Evolutionary conservation across 2,113 vertebrate species (phyloP).

Genomic region (Lagenorhynchus albirostris): DNA sequence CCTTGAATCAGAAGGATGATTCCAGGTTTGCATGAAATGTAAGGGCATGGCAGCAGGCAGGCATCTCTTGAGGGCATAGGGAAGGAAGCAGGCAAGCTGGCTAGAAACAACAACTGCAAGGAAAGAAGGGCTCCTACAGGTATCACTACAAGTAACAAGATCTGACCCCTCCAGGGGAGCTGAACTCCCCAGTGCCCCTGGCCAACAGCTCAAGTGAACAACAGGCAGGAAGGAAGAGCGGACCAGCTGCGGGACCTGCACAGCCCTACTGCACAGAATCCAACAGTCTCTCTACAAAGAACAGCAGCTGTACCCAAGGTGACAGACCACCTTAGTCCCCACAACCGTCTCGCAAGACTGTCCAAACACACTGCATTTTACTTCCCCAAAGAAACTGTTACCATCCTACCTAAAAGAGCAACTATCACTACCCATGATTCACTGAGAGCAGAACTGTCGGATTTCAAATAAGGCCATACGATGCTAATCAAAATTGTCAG

Average conservation of each 20-base stretch:
- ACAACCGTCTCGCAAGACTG: neutral
- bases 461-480: neutral
- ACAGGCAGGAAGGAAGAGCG: neutral
- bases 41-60: neutral
- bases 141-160: neutral
- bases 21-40: neutral
- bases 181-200: neutral
- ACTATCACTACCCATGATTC: neutral
- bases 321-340: neutral
- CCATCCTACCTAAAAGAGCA: neutral
- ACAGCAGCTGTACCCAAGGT: neutral
- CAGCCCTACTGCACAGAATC: accelerated
- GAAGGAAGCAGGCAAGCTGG: neutral
- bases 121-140: neutral
- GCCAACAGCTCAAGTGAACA: neutral
- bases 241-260: neutral
- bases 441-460: neutral
- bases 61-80: neutral
- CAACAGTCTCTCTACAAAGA: neutral
- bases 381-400: neutral
- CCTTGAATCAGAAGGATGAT: neutral
- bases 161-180: neutral
- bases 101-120: neutral
- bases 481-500: neutral
- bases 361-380: neutral